phyloP scores from a whole-genome alignment of 2,888 invertebrate species.

The Standfussiana lucernea region DNA sequence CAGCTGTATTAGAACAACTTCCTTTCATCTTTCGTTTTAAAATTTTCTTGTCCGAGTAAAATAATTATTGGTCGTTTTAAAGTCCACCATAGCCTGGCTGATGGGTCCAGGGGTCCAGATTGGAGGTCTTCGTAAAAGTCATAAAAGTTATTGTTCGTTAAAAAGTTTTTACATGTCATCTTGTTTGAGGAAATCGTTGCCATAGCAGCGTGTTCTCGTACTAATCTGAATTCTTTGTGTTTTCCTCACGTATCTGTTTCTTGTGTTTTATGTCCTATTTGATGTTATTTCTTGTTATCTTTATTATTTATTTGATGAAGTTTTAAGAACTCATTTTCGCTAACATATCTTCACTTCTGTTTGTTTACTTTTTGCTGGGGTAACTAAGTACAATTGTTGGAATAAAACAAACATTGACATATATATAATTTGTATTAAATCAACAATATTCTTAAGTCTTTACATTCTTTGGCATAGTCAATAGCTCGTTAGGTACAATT shows the following conservation, averaged over 20 bases:
- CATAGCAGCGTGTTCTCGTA: neutral
- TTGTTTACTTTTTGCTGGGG: neutral
- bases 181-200: neutral
- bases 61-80: neutral
- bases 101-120: neutral
- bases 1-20: neutral
- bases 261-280: neutral
- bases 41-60: neutral
- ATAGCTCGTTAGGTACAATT: constrained; percentile 83
- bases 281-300: neutral
- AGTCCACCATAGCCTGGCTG: neutral
- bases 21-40: neutral
- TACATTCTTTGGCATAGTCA: constrained; percentile 89
- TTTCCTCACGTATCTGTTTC: neutral
- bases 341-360: neutral
- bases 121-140: neutral
- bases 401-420: constrained; percentile 82
- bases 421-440: constrained; percentile 90
- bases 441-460: constrained; percentile 89
- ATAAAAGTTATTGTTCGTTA: neutral
- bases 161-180: neutral
- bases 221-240: constrained; percentile 1
- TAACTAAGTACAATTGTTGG: neutral
- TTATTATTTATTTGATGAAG: neutral
- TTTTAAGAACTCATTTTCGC: neutral